Percentiles rank a stretch among this genome's conserved stretches.
Evolutionary conservation across 2,888 invertebrate genomes (phyloP).

Genomic region (Drosophila testacea): DNA sequence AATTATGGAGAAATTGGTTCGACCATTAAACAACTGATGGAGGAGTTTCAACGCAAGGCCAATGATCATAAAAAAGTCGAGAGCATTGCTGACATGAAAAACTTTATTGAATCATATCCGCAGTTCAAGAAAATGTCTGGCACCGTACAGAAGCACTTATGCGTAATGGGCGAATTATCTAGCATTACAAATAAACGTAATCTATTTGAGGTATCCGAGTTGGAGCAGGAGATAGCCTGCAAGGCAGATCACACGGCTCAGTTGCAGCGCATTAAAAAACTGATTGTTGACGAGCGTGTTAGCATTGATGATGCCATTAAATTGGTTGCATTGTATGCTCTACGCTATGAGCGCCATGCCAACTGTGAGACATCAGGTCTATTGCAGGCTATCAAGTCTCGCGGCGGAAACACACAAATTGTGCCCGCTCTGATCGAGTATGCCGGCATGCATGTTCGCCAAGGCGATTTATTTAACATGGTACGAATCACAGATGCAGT

Average conservation of each 20-base stretch:
- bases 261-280: constrained; percentile 91
- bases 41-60: constrained; percentile 97
- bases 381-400: constrained; percentile 89
- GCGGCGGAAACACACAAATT: constrained; percentile 89
- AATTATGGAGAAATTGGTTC: constrained; percentile 99
- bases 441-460: constrained; percentile 92
- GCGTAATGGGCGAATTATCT: constrained; percentile 97
- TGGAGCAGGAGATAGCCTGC: constrained; percentile 97
- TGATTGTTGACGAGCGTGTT: constrained; percentile 90
- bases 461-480: constrained; percentile 94
- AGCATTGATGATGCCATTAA: constrained; percentile 93
- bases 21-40: constrained; percentile 98
- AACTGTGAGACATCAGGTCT: constrained; percentile 93
- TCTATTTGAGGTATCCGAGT: constrained; percentile 95
- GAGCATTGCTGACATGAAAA: constrained; percentile 99
- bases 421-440: constrained; percentile 91
- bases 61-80: constrained; percentile 90
- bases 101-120: constrained; percentile 98
- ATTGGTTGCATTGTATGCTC: constrained; percentile 95
- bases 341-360: constrained; percentile 96
- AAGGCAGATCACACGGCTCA: constrained; percentile 93
- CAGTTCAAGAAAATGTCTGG: constrained; percentile 98
- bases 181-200: constrained; percentile 91
- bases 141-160: constrained; percentile 98
- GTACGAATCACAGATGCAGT: constrained; percentile 96